These are phyloP conservation scores for Oenanthe melanoleuca DNA, from an alignment of 2,113 vertebrate species.

Conservation along the genomic window DNA sequence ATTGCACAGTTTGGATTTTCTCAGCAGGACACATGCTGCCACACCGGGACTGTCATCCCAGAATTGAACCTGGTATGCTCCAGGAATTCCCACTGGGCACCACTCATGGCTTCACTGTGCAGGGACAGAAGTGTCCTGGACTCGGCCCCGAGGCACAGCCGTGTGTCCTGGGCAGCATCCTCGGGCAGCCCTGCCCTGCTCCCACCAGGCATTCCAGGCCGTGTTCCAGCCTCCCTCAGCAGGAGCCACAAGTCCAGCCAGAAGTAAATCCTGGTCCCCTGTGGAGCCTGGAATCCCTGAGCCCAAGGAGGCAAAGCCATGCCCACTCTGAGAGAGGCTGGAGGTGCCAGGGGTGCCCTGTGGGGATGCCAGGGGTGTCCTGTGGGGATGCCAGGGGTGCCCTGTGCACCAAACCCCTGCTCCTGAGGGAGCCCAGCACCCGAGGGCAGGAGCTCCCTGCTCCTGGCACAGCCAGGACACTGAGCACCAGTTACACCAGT, in stretches of 20 bases:
- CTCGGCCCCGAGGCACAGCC: neutral
- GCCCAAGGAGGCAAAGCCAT: neutral
- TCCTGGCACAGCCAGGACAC: neutral
- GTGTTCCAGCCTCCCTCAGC: neutral
- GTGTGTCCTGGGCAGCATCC: neutral
- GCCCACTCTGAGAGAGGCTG: neutral
- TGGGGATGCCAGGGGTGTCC: neutral
- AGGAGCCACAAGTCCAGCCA: neutral
- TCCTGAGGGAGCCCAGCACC: neutral
- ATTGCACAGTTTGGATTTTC: neutral
- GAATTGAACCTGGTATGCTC: neutral
- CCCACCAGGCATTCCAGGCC: neutral
- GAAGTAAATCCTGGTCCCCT: neutral
- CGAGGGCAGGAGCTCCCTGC: neutral
- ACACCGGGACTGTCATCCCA: neutral
- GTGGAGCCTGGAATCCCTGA: fast-evolving
- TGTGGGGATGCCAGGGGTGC: neutral
- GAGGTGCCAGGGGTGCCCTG: neutral
- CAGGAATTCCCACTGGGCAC: neutral
- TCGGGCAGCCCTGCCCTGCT: neutral
- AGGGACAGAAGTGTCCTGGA: neutral
- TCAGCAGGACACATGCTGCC: neutral
- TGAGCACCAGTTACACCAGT: neutral
- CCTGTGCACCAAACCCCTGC: neutral
- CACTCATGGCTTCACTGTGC: neutral